Evolutionary conservation across 1,140 invertebrate species (phyloP), one percentile per base, ranked within the genome.

Genomic region (Drosophila bocki): DNA sequence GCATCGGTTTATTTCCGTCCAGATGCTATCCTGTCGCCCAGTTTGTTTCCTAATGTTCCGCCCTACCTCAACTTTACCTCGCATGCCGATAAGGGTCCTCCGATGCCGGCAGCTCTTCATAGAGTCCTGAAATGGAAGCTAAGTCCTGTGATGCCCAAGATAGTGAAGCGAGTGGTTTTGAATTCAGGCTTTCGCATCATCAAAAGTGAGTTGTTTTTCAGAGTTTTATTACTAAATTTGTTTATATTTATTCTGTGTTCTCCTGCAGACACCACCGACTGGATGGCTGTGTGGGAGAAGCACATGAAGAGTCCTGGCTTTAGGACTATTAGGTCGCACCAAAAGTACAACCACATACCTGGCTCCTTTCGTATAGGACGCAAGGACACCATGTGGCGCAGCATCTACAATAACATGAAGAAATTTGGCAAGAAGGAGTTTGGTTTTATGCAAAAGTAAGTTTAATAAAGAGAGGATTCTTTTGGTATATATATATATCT

Each of bases 281-380:
- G 96, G 96, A 93, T 95, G 84, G 96, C 96, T 12, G 95, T 95
- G 51, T 97, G 96, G 96, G 96, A 96, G 58, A 97, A 97, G 90
- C 96, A 97, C 86, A 97, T 97, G 96, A 96, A 96, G 82, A 96
- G 96, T 11, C 92, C 95, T 17, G 95, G 95, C 83, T 97, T 97
- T 79, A 95, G 95, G 82, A 95, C 94, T 1, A 93, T 99, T 53
- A 96, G 96, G 77, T 97, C 98, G 65, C 96, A 96, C 70, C 98
- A 99, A 93, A 99, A 99, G 94, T 95, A 99, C 80, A 99, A 99
- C 93, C 99, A 99, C 93, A 98, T 99, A 93, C 98, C 99, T 0
- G 98, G 98, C 13, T 98, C 98, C 12, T 99, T 99, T 93, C 98
- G 99, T 92, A 96, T 99, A 54, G 99, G 99, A 3, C 94, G 99